phyloP scores from a whole-genome alignment of 2,888 invertebrate genomes.

The Falcaria lacertinaria region DNA sequence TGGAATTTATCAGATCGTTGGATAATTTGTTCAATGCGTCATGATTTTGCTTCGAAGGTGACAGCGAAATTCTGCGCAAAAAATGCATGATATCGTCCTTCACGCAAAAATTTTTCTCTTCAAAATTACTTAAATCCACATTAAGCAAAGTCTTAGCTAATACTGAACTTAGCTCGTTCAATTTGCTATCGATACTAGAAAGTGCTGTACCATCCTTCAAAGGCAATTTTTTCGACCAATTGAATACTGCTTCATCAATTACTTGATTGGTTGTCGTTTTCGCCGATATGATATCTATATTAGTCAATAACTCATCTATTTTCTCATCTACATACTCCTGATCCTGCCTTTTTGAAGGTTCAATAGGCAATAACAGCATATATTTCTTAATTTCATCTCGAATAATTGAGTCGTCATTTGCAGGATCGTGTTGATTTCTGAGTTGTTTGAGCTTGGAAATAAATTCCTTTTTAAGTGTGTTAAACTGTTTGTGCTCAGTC shows the following conservation, averaged over 20 bases:
- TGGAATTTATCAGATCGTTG: neutral
- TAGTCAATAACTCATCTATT: slow-evolving; percentile 10
- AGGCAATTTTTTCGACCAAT: neutral
- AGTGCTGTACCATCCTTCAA: neutral
- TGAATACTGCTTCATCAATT: neutral
- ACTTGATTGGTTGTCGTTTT: neutral
- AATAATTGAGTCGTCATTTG: slow-evolving; percentile 1
- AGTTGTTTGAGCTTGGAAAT: slow-evolving; percentile 4
- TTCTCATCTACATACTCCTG: slow-evolving; percentile 8
- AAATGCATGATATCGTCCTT: neutral
- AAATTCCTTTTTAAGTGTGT: slow-evolving; percentile 6
- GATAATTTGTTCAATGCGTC: neutral
- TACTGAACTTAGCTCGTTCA: neutral
- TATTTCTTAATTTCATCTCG: slow-evolving; percentile 11
- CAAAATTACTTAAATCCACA: slow-evolving; percentile 4
- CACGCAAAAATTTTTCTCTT: neutral
- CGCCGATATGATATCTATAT: slow-evolving; percentile 2
- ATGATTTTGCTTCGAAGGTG: neutral
- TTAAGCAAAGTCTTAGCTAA: neutral
- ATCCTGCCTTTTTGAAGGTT: slow-evolving; percentile 10
- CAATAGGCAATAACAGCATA: slow-evolving; percentile 14
- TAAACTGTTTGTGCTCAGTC: slow-evolving; percentile 8
- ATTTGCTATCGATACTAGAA: neutral
- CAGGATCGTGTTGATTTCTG: neutral
- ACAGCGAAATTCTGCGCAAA: neutral